phyloP scores from a whole-genome alignment of 1,140 invertebrate species.

The Dinoponera quadriceps region DNA sequence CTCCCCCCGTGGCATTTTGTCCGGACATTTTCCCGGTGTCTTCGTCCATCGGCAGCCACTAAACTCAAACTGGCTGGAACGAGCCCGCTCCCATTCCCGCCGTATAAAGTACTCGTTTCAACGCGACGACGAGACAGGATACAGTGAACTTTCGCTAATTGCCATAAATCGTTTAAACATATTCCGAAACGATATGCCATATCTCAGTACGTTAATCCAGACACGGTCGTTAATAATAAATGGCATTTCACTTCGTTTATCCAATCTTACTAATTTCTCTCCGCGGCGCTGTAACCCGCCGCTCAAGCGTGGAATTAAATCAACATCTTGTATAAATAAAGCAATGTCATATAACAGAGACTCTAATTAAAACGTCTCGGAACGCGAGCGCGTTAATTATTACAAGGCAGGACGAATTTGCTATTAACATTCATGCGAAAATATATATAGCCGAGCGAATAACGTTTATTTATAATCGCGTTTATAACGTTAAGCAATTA shows the following conservation, averaged over 20 bases:
- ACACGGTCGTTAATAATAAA: neutral
- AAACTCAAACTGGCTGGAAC: neutral
- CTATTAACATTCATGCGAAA: neutral
- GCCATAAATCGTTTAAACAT: neutral
- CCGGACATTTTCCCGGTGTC: conserved; percentile 42
- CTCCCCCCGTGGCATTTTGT: conserved; percentile 41
- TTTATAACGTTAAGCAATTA: conserved; percentile 9
- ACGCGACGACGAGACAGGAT: neutral
- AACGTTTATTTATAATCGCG: neutral
- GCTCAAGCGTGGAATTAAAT: conserved; percentile 24
- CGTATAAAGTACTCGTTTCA: neutral
- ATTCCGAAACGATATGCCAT: neutral
- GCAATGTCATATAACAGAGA: neutral
- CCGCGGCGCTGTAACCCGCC: neutral
- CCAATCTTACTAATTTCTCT: neutral
- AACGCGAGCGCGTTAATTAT: neutral
- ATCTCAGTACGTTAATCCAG: neutral
- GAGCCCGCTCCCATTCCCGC: neutral
- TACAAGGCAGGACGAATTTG: neutral
- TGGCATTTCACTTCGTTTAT: neutral
- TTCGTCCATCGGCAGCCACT: neutral
- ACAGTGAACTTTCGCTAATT: conserved; percentile 8
- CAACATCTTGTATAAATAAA: conserved; percentile 37
- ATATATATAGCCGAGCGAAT: neutral
- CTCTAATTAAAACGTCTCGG: neutral